A percentile compares a stretch with the other conserved stretches of the same genome.
Evolutionary conservation across 2,797 vertebrate genomes (phyloP).

Genomic region (Protosalanx chinensis): DNA sequence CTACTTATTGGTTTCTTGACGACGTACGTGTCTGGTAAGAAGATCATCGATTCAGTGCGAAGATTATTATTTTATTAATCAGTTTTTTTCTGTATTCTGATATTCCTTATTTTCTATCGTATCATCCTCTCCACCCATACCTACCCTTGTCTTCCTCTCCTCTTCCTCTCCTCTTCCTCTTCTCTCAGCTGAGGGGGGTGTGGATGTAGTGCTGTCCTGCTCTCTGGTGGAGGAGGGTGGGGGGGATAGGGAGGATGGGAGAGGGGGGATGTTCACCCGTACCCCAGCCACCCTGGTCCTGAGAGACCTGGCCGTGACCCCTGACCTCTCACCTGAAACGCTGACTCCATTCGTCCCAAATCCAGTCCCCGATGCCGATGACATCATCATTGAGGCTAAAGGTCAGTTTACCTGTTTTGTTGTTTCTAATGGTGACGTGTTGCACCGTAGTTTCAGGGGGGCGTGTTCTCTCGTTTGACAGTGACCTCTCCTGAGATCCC

Average conservation of each 20-base stretch:
- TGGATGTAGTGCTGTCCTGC: constrained; percentile 79
- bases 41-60: not conserved
- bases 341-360: constrained; percentile 73
- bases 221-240: constrained; percentile 68
- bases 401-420: constrained; percentile 50
- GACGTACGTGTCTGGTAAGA: constrained; percentile 58
- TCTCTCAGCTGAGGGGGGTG: constrained; percentile 53
- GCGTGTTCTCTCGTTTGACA: constrained; percentile 37
- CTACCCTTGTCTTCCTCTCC: not conserved
- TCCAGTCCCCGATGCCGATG: constrained; percentile 61
- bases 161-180: not conserved
- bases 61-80: too few relatives aligned
- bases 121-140: not conserved
- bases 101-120: too few relatives aligned
- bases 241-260: constrained; percentile 55
- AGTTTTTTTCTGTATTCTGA: too few relatives aligned
- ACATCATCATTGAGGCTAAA: constrained; percentile 68
- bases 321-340: constrained; percentile 63
- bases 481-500: constrained; percentile 71
- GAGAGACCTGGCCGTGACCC: constrained; percentile 60
- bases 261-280: constrained; percentile 50
- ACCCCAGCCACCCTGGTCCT: constrained; percentile 74
- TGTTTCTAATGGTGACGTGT: not conserved
- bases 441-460: too few relatives aligned
- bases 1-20: constrained; percentile 55